Percentiles rank a stretch among this genome's conserved stretches.
These are phyloP conservation scores for Cephus cinctus DNA, from an alignment of 1,140 invertebrate species.

Conservation along the genomic window DNA sequence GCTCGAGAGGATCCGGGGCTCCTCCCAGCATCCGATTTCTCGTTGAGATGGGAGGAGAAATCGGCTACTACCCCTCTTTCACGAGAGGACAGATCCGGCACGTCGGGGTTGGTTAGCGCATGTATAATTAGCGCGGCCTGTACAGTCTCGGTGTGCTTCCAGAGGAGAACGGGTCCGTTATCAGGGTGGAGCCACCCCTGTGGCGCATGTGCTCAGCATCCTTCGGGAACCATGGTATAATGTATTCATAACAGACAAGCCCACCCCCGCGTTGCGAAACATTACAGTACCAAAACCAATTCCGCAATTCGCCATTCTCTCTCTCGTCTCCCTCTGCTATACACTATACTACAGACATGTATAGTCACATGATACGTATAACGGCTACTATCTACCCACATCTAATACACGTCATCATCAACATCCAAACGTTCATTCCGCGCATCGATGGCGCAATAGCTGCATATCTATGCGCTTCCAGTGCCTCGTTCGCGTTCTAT, in stretches of 20 bases:
- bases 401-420: too few species aligned
- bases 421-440: too few species aligned
- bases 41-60: not conserved
- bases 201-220: slow-evolving; percentile 23
- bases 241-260: slow-evolving; percentile 29
- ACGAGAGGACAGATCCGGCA: slow-evolving; percentile 6
- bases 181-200: slow-evolving; percentile 11
- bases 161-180: too few species aligned
- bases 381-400: too few species aligned
- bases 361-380: too few species aligned
- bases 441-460: too few species aligned
- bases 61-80: not conserved
- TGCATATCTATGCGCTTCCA: too few species aligned
- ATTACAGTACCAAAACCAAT: too few species aligned
- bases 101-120: slow-evolving; percentile 21
- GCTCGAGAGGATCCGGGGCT: slow-evolving; percentile 9
- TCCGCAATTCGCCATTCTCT: slow-evolving; percentile 11
- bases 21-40: slow-evolving; percentile 11
- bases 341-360: not conserved
- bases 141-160: slow-evolving; percentile 8
- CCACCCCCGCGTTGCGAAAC: too few species aligned
- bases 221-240: slow-evolving; percentile 14
- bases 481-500: too few species aligned
- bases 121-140: slow-evolving; percentile 24
- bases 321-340: slow-evolving; percentile 9